phyloP scores from a whole-genome alignment of 2,888 invertebrate genomes.

The Habrosyne pyritoides region DNA sequence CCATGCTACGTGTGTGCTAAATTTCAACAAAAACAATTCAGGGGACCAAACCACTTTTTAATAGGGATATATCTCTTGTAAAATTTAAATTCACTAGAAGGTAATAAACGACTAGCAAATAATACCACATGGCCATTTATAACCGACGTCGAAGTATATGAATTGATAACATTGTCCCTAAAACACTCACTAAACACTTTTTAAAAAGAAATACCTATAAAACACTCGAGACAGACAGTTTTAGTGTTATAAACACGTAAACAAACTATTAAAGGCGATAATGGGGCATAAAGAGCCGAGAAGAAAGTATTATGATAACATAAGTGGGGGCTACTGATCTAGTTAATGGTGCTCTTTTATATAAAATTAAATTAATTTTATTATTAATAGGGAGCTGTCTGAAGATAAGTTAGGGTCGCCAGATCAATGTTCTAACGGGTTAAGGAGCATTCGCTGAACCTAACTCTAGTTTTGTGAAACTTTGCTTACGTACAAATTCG shows the following conservation, averaged over 20 bases:
- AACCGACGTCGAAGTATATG: neutral
- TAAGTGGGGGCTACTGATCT: conserved; percentile 9
- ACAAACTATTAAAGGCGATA: conserved; percentile 56
- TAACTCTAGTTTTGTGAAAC: no score
- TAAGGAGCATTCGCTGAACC: no score
- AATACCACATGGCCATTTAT: neutral
- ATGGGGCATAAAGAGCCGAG: conserved; percentile 34
- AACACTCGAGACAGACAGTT: conserved; percentile 51
- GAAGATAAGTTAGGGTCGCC: neutral
- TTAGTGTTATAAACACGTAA: conserved; percentile 54
- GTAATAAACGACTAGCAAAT: neutral
- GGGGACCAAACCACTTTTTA: no score
- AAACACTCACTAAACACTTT: conserved; percentile 15
- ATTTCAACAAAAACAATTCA: no score
- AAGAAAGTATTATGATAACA: conserved; percentile 19
- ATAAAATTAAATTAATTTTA: neutral
- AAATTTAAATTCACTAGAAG: no score
- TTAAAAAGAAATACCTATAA: conserved; percentile 43
- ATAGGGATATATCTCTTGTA: no score
- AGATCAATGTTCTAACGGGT: neutral
- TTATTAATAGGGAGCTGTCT: neutral
- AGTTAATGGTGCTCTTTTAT: neutral
- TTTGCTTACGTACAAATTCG: no score
- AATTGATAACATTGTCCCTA: neutral
- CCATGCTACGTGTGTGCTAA: no score